phyloP scores from a whole-genome alignment of 2,888 invertebrate species.

The Chalcosyrphus nemorum region DNA sequence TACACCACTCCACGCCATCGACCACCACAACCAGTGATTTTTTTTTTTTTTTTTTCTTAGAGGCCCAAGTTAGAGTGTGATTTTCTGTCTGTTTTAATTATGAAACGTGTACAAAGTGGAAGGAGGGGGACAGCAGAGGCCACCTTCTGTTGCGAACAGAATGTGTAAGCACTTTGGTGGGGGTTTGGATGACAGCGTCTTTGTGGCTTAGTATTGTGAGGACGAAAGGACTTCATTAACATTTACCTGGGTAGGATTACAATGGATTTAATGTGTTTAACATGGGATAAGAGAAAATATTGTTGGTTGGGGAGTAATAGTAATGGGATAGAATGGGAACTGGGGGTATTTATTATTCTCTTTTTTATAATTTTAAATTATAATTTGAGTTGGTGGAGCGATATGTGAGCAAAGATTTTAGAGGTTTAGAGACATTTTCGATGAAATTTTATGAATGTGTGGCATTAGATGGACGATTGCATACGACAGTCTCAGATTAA shows the following conservation, averaged over 20 bases:
- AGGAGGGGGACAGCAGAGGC: not conserved
- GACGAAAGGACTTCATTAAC: conserved; percentile 70
- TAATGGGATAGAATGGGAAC: not conserved
- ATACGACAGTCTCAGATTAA: too few relatives aligned
- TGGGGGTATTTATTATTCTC: not conserved
- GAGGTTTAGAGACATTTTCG: not conserved
- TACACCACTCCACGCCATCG: not conserved
- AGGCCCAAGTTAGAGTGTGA: conserved; percentile 53
- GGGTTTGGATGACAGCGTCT: conserved; percentile 62
- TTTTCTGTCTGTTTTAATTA: conserved; percentile 72
- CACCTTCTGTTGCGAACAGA: conserved; percentile 64
- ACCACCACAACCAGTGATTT: conserved; percentile 16
- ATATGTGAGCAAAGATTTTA: not conserved
- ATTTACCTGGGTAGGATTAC: conserved; percentile 71
- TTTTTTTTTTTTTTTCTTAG: conserved; percentile 8
- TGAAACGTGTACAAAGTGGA: conserved; percentile 27
- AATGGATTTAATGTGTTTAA: conserved; percentile 72
- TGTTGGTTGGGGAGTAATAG: conserved; percentile 35
- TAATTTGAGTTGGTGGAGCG: conserved; percentile 37
- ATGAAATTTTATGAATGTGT: not conserved
- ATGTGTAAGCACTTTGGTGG: conserved; percentile 54
- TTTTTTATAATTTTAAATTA: conserved; percentile 59
- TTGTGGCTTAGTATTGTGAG: conserved; percentile 58
- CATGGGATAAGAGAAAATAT: conserved; percentile 57
- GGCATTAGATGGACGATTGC: not conserved